Conservation (phyloP, 2,888 invertebrate species). For the Ormyrus labotus region DNA sequence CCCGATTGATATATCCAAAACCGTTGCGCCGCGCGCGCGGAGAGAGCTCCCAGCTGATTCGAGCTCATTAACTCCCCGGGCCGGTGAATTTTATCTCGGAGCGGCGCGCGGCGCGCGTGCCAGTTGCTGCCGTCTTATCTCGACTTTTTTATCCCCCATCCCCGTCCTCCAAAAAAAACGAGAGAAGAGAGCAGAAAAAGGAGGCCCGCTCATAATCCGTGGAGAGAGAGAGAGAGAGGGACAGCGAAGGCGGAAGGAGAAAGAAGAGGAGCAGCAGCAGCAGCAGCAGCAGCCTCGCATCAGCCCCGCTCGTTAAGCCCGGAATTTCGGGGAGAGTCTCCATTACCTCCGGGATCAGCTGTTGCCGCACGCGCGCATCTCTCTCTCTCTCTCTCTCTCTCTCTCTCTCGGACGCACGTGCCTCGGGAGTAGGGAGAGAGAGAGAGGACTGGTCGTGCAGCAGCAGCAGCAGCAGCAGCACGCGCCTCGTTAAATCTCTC, state of each 20-base stretch:
- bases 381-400: not conserved
- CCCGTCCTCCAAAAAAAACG: not conserved
- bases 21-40: not conserved
- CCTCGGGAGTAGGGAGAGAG: not conserved
- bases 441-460: not conserved
- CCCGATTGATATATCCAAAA: too few species aligned
- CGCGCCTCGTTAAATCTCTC: slow-evolving; percentile 50
- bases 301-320: slow-evolving; percentile 34
- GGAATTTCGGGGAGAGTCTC: slow-evolving; percentile 46
- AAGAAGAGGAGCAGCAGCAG: not conserved
- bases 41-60: slow-evolving; percentile 7
- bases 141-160: not conserved
- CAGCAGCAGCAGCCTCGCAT: too few species aligned
- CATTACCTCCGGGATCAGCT: slow-evolving; percentile 49
- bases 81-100: slow-evolving; percentile 26
- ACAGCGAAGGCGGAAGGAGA: not conserved
- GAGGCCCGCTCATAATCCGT: not conserved
- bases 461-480: not conserved
- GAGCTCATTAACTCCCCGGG: slow-evolving; percentile 37
- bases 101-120: slow-evolving; percentile 5
- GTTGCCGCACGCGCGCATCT: slow-evolving; percentile 22
- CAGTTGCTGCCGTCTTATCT: slow-evolving; percentile 7
- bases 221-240: not conserved
- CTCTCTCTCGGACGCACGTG: slow-evolving; percentile 12
- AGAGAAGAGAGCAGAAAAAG: not conserved